Evolutionary conservation across 2,797 vertebrate species (phyloP).

Genomic region (Cichlasoma orientale): DNA sequence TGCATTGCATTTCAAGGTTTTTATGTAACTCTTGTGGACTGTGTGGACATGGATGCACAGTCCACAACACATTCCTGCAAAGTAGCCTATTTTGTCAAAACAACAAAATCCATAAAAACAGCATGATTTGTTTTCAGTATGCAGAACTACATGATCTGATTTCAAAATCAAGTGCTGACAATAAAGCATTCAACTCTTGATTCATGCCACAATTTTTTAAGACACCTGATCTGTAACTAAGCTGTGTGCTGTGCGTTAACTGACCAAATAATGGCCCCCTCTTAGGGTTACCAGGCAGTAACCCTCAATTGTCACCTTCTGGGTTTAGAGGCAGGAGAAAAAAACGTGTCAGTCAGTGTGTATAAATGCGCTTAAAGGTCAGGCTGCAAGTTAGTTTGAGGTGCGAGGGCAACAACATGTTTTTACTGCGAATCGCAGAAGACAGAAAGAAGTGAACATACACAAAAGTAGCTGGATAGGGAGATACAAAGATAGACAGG

Average conservation of each 20-base stretch:
- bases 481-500: background rate
- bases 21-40: background rate
- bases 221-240: slow-evolving; percentile 25
- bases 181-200: background rate
- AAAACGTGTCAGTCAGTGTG: slow-evolving; percentile 38
- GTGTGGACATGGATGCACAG: background rate
- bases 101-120: background rate
- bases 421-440: background rate
- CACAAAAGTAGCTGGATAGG: background rate
- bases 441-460: background rate
- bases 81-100: background rate
- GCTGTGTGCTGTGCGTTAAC: slow-evolving; percentile 38
- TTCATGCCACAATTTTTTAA: slow-evolving; percentile 26
- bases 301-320: slow-evolving; percentile 75
- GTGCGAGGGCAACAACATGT: slow-evolving; percentile 39
- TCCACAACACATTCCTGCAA: background rate
- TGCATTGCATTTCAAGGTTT: slow-evolving; percentile 1
- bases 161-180: background rate
- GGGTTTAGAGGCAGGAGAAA: slow-evolving; percentile 41
- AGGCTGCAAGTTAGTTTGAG: slow-evolving; percentile 23
- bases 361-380: slow-evolving; percentile 46
- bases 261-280: slow-evolving; percentile 52
- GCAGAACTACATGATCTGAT: background rate
- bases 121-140: background rate
- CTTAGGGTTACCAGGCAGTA: slow-evolving; percentile 58